A percentile compares a stretch with the other conserved stretches of the same genome.
Conservation (phyloP, 1,140 invertebrate species). For the Musca domestica region DNA sequence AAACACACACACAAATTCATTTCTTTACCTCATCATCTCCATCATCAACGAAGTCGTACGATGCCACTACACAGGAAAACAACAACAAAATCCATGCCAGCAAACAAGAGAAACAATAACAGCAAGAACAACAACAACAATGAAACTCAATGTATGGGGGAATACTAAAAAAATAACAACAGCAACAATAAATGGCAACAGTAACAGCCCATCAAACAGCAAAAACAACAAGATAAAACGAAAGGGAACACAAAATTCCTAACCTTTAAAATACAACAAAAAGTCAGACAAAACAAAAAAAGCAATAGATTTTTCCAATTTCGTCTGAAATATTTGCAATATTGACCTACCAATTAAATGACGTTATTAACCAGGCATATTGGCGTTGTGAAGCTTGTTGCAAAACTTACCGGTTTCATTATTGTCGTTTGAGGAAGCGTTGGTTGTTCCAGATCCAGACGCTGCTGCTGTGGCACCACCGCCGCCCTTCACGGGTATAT, state of each 20-base stretch:
- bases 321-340: no score
- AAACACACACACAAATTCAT: slow-evolving; percentile 1
- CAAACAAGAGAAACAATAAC: background rate
- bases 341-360: no score
- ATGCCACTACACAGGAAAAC: background rate
- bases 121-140: background rate
- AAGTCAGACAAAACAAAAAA: background rate
- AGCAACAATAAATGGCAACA: slow-evolving; percentile 1
- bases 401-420: slow-evolving; percentile 17
- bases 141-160: no score
- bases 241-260: slow-evolving; percentile 10
- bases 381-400: background rate
- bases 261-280: slow-evolving; percentile 14
- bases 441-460: background rate
- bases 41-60: slow-evolving; percentile 14
- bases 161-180: background rate
- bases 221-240: background rate
- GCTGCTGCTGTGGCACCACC: background rate
- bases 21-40: background rate
- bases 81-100: no score
- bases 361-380: no score
- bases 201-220: background rate
- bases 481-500: slow-evolving; percentile 13
- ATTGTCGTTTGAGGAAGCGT: background rate
- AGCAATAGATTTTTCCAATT: background rate